A percentile compares a stretch with the other conserved stretches of the same genome.
phyloP scores from a whole-genome alignment of 2,888 invertebrate species.

The Eueremaeus valkanovi region DNA sequence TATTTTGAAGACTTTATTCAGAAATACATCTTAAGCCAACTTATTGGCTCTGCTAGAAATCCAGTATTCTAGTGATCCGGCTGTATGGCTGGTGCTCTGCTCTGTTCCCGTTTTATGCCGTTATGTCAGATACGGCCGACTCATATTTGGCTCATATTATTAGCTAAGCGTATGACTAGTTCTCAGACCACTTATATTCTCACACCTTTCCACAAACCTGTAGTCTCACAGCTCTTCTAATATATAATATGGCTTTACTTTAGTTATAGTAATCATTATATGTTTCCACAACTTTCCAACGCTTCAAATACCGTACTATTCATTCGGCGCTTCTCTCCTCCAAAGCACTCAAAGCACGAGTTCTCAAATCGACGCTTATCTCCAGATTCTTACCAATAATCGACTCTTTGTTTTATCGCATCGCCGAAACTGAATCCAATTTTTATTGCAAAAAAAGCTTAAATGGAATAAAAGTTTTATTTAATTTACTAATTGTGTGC shows the following conservation, averaged over 20 bases:
- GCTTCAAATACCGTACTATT: no score
- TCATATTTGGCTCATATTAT: neutral
- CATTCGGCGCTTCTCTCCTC: no score
- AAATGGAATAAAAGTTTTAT: no score
- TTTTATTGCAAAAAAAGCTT: neutral
- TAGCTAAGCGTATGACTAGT: neutral
- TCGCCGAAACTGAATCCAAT: neutral
- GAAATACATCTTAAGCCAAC: no score
- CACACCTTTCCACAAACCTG: constrained; percentile 21
- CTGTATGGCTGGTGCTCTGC: neutral
- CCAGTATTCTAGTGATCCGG: neutral
- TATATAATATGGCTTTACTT: neutral
- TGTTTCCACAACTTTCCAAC: neutral
- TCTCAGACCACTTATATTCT: constrained; percentile 2
- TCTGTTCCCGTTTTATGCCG: constrained; percentile 33
- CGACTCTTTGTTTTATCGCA: neutral
- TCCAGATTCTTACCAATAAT: no score
- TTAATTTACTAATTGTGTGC: no score
- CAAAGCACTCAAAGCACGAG: no score
- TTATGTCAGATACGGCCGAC: constrained; percentile 3
- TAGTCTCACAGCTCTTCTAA: neutral
- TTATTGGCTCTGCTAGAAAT: constrained; percentile 1
- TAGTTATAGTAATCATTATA: constrained; percentile 1
- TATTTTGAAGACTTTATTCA: no score
- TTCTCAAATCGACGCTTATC: no score